A percentile compares a stretch with the other conserved stretches of the same genome.
These are phyloP conservation scores for Bembecia ichneumoniformis DNA, from an alignment of 2,888 invertebrate genomes.

Conservation along the genomic window DNA sequence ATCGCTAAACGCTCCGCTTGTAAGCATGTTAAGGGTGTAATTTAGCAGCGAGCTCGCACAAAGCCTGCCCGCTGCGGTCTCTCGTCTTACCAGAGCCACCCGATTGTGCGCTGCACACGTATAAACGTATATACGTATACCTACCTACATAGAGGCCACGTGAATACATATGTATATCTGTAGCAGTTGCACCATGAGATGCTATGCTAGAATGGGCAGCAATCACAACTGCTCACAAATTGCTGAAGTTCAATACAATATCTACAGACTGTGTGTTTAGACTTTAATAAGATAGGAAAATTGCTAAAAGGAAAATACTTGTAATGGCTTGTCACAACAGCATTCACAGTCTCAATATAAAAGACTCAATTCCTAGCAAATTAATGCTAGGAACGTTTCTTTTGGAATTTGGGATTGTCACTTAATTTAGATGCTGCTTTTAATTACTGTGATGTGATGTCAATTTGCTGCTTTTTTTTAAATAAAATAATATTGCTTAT, in stretches of 20 bases:
- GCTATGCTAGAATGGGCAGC: conserved; percentile 7
- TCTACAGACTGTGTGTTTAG: too few relatives aligned
- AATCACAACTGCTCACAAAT: neutral
- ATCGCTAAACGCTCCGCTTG: conserved; percentile 20
- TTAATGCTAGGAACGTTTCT: too few relatives aligned
- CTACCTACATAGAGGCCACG: neutral
- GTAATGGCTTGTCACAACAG: too few relatives aligned
- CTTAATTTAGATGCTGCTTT: too few relatives aligned
- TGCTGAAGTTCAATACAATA: neutral
- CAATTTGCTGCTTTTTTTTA: too few relatives aligned
- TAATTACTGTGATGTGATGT: too few relatives aligned
- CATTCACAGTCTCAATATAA: too few relatives aligned
- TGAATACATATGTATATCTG: conserved; percentile 12
- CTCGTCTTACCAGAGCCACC: conserved; percentile 55
- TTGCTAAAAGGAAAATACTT: too few relatives aligned
- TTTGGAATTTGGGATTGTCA: too few relatives aligned
- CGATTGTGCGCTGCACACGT: conserved; percentile 34
- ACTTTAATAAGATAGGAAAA: too few relatives aligned
- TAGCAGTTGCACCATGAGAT: conserved; percentile 18
- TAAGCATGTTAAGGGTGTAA: conserved; percentile 15
- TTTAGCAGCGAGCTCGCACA: conserved; percentile 57
- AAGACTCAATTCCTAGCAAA: too few relatives aligned
- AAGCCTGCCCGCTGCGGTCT: conserved; percentile 66
- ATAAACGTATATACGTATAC: conserved; percentile 6
- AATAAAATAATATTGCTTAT: too few relatives aligned